Conservation (phyloP, 92 coral and sea anemone genomes). For the Umimayanthus chanpuru region DNA sequence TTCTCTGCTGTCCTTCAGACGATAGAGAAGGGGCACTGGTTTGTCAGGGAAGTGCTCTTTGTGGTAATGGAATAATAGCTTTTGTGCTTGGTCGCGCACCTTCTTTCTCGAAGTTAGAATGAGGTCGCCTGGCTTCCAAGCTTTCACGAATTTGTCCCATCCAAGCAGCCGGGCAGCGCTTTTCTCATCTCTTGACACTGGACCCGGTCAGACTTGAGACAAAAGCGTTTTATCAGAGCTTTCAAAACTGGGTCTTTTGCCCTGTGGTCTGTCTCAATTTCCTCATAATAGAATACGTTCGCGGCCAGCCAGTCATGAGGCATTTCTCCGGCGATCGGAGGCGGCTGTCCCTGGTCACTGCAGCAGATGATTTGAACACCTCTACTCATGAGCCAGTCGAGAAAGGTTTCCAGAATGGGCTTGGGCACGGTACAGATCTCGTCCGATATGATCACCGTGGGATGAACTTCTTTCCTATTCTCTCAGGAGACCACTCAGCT, state of each 20-base stretch:
- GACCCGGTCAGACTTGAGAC: background rate
- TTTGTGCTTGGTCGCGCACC: background rate
- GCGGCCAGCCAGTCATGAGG: conserved; percentile 29
- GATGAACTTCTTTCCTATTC: conserved; percentile 31
- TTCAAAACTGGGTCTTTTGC: background rate
- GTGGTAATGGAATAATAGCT: background rate
- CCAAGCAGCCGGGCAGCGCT: conserved; percentile 23
- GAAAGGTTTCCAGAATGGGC: too few species aligned
- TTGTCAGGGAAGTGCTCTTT: background rate
- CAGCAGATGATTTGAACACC: too few species aligned
- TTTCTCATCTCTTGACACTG: conserved; percentile 37
- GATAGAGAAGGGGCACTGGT: background rate
- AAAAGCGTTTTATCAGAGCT: background rate
- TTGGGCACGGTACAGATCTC: too few species aligned
- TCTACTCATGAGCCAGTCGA: too few species aligned
- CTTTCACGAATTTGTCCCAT: conserved; percentile 10
- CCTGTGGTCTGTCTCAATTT: background rate
- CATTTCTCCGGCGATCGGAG: too few species aligned
- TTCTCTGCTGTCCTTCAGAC: background rate
- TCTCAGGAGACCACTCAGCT: background rate
- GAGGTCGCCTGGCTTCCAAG: conserved; percentile 22
- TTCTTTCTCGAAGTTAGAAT: conserved; percentile 20
- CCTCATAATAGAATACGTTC: conserved; percentile 18
- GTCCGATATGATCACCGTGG: too few species aligned
- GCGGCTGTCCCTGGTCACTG: too few species aligned